Conservation (phyloP, 1,140 invertebrate genomes). For the Periplaneta americana region DNA sequence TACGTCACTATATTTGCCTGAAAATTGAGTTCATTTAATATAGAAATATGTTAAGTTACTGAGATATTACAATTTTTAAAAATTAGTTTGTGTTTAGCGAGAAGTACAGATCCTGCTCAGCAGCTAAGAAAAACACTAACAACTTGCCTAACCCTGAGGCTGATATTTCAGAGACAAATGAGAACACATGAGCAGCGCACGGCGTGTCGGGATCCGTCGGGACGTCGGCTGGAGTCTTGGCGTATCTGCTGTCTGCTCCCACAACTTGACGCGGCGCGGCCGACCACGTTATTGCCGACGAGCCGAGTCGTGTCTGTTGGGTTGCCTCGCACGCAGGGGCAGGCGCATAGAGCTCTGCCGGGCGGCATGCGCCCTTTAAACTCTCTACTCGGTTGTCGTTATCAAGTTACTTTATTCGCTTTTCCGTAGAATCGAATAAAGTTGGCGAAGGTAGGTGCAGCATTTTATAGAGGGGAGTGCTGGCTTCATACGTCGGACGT, state of each 20-base stretch:
- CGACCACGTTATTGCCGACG: background rate
- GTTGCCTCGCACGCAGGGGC: background rate
- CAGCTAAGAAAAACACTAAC: too few species aligned
- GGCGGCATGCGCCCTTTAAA: background rate
- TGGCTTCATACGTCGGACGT: background rate
- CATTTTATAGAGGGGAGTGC: background rate
- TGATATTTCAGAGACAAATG: background rate
- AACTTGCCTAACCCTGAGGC: too few species aligned
- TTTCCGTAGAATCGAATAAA: background rate
- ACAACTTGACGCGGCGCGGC: background rate
- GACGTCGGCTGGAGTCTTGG: background rate
- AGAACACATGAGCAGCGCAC: background rate
- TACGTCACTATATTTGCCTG: too few species aligned
- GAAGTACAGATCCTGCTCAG: too few species aligned
- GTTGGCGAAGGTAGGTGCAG: background rate
- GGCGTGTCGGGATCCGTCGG: background rate
- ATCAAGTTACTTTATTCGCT: background rate
- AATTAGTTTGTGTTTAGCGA: too few species aligned
- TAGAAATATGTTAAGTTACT: too few species aligned
- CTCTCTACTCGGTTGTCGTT: background rate
- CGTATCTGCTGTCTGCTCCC: background rate
- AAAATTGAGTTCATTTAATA: too few species aligned
- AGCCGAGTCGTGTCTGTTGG: background rate
- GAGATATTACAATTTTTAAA: too few species aligned
- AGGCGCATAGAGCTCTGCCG: background rate